These are phyloP conservation scores for Kryphioiulus occultus DNA, from an alignment of 2,888 invertebrate species.

Conservation along the genomic window DNA sequence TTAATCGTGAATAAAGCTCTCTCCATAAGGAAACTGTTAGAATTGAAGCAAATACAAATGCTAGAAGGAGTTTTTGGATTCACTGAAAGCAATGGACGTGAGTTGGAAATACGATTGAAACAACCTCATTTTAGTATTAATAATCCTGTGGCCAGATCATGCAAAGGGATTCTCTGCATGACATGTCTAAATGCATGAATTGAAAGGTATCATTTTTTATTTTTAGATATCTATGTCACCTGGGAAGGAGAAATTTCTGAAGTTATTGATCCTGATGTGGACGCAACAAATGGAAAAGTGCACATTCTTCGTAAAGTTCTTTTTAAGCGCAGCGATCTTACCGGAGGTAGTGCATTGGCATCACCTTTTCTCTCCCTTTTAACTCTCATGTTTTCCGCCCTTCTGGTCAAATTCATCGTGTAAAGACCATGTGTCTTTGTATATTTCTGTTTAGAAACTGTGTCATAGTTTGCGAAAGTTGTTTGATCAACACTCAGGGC, in stretches of 20 bases:
- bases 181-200: neutral
- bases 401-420: slow-evolving; percentile 48
- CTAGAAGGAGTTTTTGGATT: slow-evolving; percentile 51
- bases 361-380: slow-evolving; percentile 43
- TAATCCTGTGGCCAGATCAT: neutral
- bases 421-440: slow-evolving; percentile 2
- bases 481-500: slow-evolving; percentile 42
- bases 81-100: slow-evolving; percentile 58
- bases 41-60: slow-evolving; percentile 51
- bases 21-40: slow-evolving; percentile 77
- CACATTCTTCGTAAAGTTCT: slow-evolving; percentile 92
- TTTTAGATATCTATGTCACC: slow-evolving; percentile 70
- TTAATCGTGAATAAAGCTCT: slow-evolving; percentile 82
- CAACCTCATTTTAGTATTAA: no score
- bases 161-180: neutral
- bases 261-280: slow-evolving; percentile 89
- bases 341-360: slow-evolving; percentile 57
- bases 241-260: slow-evolving; percentile 86
- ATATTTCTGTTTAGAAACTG: slow-evolving; percentile 27
- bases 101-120: neutral
- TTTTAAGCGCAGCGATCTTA: slow-evolving; percentile 81
- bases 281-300: slow-evolving; percentile 94
- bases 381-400: slow-evolving; percentile 44
- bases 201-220: slow-evolving; percentile 58
- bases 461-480: slow-evolving; percentile 30